phyloP scores from a whole-genome alignment of 2,113 vertebrate genomes.

The Triplophysa rosa region DNA sequence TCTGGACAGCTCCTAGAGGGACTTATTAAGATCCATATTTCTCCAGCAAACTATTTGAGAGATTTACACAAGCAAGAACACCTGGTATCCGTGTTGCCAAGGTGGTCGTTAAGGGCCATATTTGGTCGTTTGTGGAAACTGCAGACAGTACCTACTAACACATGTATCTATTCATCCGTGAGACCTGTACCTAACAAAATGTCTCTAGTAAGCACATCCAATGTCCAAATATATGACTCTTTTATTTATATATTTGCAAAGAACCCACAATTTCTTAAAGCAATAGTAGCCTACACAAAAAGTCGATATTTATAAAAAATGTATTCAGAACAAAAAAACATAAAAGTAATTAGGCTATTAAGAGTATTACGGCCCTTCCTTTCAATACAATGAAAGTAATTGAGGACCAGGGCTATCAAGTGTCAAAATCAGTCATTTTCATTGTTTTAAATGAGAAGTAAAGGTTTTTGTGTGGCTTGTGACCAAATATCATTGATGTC shows the following conservation, averaged over 20 bases:
- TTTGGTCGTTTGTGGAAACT: conserved; percentile 41
- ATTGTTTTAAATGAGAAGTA: too few relatives aligned
- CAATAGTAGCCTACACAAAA: too few relatives aligned
- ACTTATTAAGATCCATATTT: conserved; percentile 76
- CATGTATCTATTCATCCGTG: neutral
- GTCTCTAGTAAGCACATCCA: neutral
- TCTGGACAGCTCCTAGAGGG: conserved; percentile 67
- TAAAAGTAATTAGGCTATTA: too few relatives aligned
- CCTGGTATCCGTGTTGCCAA: conserved; percentile 63
- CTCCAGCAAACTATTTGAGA: conserved; percentile 65
- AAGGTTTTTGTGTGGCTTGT: too few relatives aligned
- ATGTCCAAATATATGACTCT: neutral
- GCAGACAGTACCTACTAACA: conserved; percentile 30
- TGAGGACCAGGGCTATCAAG: neutral
- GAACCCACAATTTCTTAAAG: neutral
- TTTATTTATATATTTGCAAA: neutral
- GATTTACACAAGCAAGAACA: conserved; percentile 67
- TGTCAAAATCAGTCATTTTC: too few relatives aligned
- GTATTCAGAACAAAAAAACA: too few relatives aligned
- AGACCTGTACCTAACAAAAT: neutral
- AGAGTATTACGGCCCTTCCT: too few relatives aligned
- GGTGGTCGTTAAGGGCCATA: conserved; percentile 51
- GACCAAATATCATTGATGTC: too few relatives aligned
- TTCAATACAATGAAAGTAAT: neutral
- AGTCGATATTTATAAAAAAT: too few relatives aligned